These are phyloP conservation scores for Rhabdophis nuchalis DNA, from an alignment of 2,797 vertebrate genomes.

Conservation along the genomic window DNA sequence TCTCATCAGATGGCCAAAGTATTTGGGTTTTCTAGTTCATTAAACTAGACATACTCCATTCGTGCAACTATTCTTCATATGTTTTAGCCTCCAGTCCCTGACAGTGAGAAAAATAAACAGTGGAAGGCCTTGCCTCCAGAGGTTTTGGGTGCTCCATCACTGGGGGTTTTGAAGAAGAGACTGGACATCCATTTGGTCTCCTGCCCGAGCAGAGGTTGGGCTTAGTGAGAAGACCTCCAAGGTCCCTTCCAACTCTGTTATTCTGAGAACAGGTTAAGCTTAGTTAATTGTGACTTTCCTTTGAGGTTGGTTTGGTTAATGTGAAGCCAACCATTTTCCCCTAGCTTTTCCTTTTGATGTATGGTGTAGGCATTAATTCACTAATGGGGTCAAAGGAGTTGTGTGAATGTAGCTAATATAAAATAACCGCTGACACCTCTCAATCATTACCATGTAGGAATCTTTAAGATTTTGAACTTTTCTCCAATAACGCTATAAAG, in stretches of 20 bases:
- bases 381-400: not conserved
- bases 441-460: not conserved
- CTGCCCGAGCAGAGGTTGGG: not conserved
- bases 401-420: not conserved
- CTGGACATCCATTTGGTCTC: not conserved
- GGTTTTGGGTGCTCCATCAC: not conserved
- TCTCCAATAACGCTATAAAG: not conserved
- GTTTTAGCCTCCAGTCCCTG: too few relatives aligned
- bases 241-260: not conserved
- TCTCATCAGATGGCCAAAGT: too few relatives aligned
- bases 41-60: not conserved
- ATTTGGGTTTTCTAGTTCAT: not conserved
- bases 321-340: not conserved
- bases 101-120: not conserved
- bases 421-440: not conserved
- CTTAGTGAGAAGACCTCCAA: not conserved
- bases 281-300: not conserved
- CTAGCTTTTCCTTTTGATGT: not conserved
- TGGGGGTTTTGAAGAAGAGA: not conserved
- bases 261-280: not conserved
- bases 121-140: fast-evolving
- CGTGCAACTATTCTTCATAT: not conserved
- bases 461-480: not conserved
- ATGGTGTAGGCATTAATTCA: not conserved
- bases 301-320: not conserved